These are phyloP conservation scores for Caranx ignobilis DNA, from an alignment of 2,113 vertebrate species.

Conservation along the genomic window DNA sequence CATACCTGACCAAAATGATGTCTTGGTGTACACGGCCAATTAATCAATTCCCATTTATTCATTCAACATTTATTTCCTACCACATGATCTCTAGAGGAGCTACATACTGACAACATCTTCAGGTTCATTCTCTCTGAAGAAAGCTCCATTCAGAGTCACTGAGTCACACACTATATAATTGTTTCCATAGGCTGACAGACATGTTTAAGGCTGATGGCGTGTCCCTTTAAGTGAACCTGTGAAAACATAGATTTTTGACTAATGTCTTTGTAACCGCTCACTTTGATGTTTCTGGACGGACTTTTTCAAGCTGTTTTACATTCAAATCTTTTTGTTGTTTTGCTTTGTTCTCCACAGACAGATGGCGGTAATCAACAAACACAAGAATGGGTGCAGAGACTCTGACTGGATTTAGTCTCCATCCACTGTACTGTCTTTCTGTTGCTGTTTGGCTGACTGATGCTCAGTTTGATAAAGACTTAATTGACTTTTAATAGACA, in stretches of 20 bases:
- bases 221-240: background rate
- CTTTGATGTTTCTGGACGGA: background rate
- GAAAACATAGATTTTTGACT: background rate
- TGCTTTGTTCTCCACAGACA: constrained; percentile 68
- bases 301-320: constrained; percentile 5
- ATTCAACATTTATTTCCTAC: no score
- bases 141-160: background rate
- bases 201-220: background rate
- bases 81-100: no score
- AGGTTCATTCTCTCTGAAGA: background rate
- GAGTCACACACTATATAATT: background rate
- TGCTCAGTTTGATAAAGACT: constrained; percentile 51
- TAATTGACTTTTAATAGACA: constrained; percentile 58
- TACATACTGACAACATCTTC: background rate
- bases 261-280: background rate
- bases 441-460: constrained; percentile 52
- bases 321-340: constrained; percentile 44
- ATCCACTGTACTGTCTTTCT: constrained; percentile 42
- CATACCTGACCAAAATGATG: background rate
- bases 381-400: constrained; percentile 52
- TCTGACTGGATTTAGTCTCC: constrained; percentile 50
- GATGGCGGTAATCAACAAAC: constrained; percentile 46
- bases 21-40: background rate
- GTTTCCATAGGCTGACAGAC: background rate
- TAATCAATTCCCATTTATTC: no score